Base-by-base conservation (phyloP, 2,797 vertebrate genomes). In the Acridotheres tristis region DNA sequence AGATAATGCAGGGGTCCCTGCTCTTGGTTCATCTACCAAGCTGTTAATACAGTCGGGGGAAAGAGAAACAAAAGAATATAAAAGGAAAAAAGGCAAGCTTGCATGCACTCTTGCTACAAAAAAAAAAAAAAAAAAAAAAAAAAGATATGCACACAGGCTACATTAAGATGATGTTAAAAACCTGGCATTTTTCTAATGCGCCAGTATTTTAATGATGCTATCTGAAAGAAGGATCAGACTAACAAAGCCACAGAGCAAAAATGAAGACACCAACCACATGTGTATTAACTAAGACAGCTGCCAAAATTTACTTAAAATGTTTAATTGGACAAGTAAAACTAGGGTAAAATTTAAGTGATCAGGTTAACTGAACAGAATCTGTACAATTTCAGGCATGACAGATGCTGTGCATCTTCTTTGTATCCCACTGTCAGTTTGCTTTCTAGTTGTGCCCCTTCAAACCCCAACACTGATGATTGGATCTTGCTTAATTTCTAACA, bases 391-490 rank as follows among this genome's bases (percentile, higher is more conserved):
- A 72, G 66, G 77, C 47, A 53, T 1, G 17, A 53, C 22, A 62
- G 62, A 43, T n/a, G 48, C 50, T 36, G 21, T 22, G 23, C 59
- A 32, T 16, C 50, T 54, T 47, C 58, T 42, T 23, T 26, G 51
- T 16, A 18, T 22, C 65, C 18, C 42, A 26, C 53, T 48, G 18
- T 20, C 87, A 89, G 40, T 19, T 40, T 77, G 57, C 23, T 84
- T 61, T 66, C 74, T 42, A 34, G 47, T 15, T 50, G 26, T 6
- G 7, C 5, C 13, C 27, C 38, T 83, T 61, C 58, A 61, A 74
- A 73, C 77, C 4, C 25, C 65, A 34, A 23, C 32, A 36, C 4
- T 0, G 0, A 26, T 3, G 45, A 66, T 23, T 0, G 0, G 40
- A 58, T 36, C 48, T 32, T 25, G 54, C 63, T 53, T 29, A 82